phyloP scores from a whole-genome alignment of 2,113 vertebrate species.

The Glareola pratincola region DNA sequence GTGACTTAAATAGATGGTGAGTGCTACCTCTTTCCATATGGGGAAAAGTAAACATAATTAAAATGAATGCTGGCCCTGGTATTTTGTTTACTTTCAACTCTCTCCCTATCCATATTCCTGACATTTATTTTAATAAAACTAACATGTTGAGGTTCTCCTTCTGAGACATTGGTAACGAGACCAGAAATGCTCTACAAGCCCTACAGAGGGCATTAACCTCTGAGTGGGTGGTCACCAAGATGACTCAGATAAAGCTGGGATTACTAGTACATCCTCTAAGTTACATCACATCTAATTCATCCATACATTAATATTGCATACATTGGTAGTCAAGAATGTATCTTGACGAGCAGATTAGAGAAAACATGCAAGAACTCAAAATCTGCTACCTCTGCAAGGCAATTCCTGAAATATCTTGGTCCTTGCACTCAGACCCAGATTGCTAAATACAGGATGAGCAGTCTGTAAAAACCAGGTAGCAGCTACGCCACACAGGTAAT shows the following conservation, averaged over 20 bases:
- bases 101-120: not conserved
- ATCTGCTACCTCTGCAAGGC: not conserved
- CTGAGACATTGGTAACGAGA: not conserved
- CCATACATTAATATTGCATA: not conserved
- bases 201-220: not conserved
- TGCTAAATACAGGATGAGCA: not conserved
- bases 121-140: not conserved
- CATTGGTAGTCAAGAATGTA: not conserved
- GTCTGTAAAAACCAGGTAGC: not conserved
- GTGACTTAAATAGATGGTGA: slow-evolving; percentile 5
- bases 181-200: not conserved
- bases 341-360: not conserved
- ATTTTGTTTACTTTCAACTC: not conserved
- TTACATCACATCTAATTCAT: not conserved
- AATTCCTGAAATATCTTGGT: not conserved
- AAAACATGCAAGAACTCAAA: not conserved
- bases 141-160: not conserved
- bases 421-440: not conserved
- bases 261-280: not conserved
- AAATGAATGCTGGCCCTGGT: not conserved
- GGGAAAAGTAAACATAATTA: not conserved
- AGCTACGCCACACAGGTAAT: not conserved
- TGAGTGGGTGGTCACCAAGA: not conserved
- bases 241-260: not conserved
- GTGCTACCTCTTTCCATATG: not conserved